phyloP scores from a whole-genome alignment of 2,113 vertebrate genomes.

The Prolemur simus region DNA sequence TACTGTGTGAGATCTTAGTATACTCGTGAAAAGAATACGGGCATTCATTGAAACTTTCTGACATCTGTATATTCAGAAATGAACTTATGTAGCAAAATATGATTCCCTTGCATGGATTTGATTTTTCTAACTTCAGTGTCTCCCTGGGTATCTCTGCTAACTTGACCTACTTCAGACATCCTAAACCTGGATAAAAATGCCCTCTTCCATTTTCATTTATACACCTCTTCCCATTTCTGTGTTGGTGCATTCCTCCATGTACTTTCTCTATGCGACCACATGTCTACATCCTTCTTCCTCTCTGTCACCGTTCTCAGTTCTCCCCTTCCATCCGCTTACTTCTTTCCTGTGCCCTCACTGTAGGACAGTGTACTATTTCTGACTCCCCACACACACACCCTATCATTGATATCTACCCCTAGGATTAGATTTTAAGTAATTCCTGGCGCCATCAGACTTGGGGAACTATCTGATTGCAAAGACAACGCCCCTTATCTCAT shows the following conservation, averaged over 20 bases:
- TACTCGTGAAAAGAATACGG: neutral
- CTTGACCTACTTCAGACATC: neutral
- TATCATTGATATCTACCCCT: neutral
- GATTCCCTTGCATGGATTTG: neutral
- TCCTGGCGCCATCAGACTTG: neutral
- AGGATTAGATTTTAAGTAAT: constrained; percentile 5
- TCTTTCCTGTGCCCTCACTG: neutral
- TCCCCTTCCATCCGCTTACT: neutral
- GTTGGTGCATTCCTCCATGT: accelerated
- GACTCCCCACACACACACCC: neutral
- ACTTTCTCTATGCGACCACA: accelerated
- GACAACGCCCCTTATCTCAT: neutral
- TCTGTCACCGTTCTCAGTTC: accelerated
- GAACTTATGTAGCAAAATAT: neutral
- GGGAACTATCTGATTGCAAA: constrained; percentile 27
- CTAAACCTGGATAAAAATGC: neutral
- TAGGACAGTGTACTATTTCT: neutral
- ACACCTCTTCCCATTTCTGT: neutral
- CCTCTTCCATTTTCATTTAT: neutral
- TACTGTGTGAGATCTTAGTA: neutral
- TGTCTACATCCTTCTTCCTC: neutral
- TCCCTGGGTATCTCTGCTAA: neutral
- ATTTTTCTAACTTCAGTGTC: neutral
- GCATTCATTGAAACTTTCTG: neutral
- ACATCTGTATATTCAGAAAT: neutral